phyloP scores from a whole-genome alignment of 2,113 vertebrate genomes.

The Phaetusa simplex region DNA sequence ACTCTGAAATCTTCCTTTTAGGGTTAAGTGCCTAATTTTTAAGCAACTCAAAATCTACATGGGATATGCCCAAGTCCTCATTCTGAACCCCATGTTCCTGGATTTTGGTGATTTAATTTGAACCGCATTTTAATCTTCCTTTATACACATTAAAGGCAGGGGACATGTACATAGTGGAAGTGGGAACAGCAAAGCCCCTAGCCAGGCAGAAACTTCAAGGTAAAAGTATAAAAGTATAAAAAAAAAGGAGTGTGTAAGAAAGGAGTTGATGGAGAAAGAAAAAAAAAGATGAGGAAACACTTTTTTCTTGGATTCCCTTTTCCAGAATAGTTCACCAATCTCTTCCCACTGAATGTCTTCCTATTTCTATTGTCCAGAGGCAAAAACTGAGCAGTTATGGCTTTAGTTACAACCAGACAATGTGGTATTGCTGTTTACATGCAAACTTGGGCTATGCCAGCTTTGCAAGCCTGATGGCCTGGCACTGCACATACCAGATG shows the following conservation, averaged over 20 bases:
- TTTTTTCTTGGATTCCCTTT: neutral
- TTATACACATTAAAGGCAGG: neutral
- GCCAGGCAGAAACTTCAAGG: neutral
- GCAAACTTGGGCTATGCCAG: neutral
- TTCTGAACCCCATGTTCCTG: neutral
- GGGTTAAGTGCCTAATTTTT: neutral
- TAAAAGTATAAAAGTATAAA: neutral
- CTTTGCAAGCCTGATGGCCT: neutral
- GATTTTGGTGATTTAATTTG: neutral
- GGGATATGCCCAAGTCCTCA: neutral
- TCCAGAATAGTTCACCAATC: neutral
- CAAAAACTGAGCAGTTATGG: neutral
- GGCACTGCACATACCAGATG: neutral
- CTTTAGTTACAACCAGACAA: conserved; percentile 24
- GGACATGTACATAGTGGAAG: neutral
- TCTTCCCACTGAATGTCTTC: neutral
- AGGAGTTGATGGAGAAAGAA: neutral
- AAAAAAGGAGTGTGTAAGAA: neutral
- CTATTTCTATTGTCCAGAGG: neutral
- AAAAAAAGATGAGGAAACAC: neutral
- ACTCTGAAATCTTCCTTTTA: neutral
- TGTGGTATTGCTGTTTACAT: conserved; percentile 1
- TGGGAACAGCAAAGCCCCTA: neutral
- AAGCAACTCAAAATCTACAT: neutral
- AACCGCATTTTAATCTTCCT: neutral